phyloP scores from a whole-genome alignment of 2,113 vertebrate species.

The Chauna torquata region DNA sequence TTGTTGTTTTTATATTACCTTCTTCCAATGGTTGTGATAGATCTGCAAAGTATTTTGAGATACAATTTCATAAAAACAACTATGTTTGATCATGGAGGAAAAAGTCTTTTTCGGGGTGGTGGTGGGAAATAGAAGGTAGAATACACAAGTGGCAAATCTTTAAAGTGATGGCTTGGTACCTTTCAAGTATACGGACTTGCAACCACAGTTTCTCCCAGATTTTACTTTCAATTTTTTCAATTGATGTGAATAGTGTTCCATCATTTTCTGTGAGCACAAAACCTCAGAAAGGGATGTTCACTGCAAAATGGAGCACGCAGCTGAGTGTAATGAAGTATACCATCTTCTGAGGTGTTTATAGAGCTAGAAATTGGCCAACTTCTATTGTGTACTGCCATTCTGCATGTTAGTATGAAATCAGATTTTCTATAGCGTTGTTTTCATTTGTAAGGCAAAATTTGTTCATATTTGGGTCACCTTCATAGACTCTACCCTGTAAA shows the following conservation, averaged over 20 bases:
- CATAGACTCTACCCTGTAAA: neutral
- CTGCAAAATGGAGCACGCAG: neutral
- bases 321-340: neutral
- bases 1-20: neutral
- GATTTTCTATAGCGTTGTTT: neutral
- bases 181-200: neutral
- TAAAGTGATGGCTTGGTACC: neutral
- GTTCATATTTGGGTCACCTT: neutral
- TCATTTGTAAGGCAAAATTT: neutral
- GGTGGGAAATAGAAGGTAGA: neutral
- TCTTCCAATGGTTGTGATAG: neutral
- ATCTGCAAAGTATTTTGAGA: neutral
- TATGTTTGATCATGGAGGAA: neutral
- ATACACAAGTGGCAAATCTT: neutral
- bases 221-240: neutral
- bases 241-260: neutral
- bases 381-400: neutral
- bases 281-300: neutral
- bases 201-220: neutral
- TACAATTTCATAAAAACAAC: neutral
- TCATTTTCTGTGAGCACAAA: constrained; percentile 1
- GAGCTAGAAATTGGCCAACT: neutral
- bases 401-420: neutral
- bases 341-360: neutral
- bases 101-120: rapidly evolving